Evolutionary conservation across 2,113 vertebrate species (phyloP), one percentile per base, ranked within the genome.

Genomic region (Chaetorhynchus papuensis): DNA sequence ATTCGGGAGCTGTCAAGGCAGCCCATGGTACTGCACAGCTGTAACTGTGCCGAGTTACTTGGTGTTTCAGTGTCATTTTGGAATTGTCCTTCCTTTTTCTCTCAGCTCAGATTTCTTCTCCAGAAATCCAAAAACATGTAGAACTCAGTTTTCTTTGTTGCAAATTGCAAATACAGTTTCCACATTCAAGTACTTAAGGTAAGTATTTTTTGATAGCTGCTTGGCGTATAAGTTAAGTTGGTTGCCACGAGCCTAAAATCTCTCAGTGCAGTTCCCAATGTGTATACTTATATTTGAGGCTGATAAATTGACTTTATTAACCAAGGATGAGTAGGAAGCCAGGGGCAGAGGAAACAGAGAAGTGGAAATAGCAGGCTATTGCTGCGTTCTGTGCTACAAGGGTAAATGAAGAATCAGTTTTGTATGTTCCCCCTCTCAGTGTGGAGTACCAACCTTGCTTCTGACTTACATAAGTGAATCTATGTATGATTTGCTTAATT

Each of bases 261-360:
- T 86, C 27, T 19, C 15, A 9, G 45, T 65, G 44, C 0, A 0
- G 11, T 87, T 86, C 42, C 64, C 64, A 39, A 2, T 3, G 3
- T 59, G 20, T 63, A 22, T 68, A 4, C 41, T 78, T 50, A 49
- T 87, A 72, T 69, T 93, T 68, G 30, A 89, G 35, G 57, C 57
- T 85, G 28, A 89, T 87, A 83, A 86, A 81, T 77, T 26, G 20
- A 72, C 35, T 71, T 84, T 71, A 41, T 87, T 94, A 91, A 72
- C 37, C 31, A 71, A 64, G 33, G 33, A 31, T n/a, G 56, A 30
- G 61, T 87, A 75, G 65, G 82, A 83, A 27, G 27, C 64, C 80
- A 71, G 57, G 60, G 91, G 30, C 45, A 93, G 50, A 45, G 35
- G 50, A 65, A 83, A n/a, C 21, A 53, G 37, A 65, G 23, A 44